These are phyloP conservation scores for Merodon equestris DNA, from an alignment of 2,888 invertebrate genomes.

Conservation along the genomic window DNA sequence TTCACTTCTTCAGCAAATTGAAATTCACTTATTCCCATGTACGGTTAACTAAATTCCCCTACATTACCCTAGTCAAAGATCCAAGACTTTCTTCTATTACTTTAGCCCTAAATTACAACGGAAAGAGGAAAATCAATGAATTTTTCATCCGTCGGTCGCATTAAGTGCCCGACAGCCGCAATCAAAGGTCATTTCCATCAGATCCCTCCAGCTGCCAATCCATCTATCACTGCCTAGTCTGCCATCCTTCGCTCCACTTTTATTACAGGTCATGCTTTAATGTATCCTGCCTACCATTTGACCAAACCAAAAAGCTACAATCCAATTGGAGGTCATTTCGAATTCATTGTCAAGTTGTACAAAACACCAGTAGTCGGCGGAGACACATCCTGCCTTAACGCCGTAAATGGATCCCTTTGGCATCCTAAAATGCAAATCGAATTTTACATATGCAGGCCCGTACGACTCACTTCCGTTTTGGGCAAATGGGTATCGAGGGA, in stretches of 20 bases:
- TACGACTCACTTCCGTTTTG: slow-evolving; percentile 2
- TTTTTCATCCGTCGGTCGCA: slow-evolving; percentile 45
- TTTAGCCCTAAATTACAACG: slow-evolving; percentile 11
- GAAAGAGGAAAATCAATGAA: slow-evolving; percentile 35
- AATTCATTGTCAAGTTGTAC: slow-evolving; percentile 60
- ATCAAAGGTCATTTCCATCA: slow-evolving; percentile 54
- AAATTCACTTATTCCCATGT: too few species aligned
- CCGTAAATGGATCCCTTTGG: slow-evolving; percentile 57
- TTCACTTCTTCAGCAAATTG: too few species aligned
- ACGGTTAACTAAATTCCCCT: too few species aligned
- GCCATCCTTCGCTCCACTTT: slow-evolving; percentile 4
- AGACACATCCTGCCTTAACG: slow-evolving; percentile 30
- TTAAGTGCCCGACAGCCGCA: slow-evolving; percentile 45
- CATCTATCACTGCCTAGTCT: too few species aligned
- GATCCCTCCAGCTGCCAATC: too few species aligned
- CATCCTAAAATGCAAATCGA: slow-evolving; percentile 65
- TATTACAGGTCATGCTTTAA: slow-evolving; percentile 27
- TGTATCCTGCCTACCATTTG: slow-evolving; percentile 17
- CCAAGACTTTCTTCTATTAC: too few species aligned
- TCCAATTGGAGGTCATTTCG: slow-evolving; percentile 55
- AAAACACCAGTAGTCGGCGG: slow-evolving; percentile 6
- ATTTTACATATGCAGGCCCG: slow-evolving; percentile 55
- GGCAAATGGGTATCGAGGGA: slow-evolving; percentile 49
- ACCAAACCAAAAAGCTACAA: too few species aligned
- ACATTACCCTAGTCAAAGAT: too few species aligned